phyloP scores from a whole-genome alignment of 2,888 invertebrate genomes.

The Drosophila kambysellisi region DNA sequence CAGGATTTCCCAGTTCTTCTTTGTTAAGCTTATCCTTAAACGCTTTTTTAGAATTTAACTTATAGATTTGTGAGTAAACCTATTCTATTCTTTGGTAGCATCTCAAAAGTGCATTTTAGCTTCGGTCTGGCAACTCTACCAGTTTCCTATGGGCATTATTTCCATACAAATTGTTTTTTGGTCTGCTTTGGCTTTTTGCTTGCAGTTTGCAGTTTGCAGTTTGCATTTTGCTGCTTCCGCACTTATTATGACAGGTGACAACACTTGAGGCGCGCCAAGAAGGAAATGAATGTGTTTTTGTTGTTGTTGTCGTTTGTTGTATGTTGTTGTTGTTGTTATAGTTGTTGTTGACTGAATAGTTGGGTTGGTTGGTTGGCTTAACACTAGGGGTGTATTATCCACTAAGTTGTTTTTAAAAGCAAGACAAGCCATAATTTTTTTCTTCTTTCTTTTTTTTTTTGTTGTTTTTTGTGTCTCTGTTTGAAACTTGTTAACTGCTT shows the following conservation, averaged over 20 bases:
- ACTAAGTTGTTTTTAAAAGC: slow-evolving; percentile 82
- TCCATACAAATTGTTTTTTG: slow-evolving; percentile 1
- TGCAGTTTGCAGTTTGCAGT: not conserved
- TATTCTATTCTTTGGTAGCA: not conserved
- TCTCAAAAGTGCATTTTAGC: slow-evolving; percentile 13
- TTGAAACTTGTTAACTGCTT: slow-evolving; percentile 79
- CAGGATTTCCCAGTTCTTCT: not conserved
- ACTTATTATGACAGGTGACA: slow-evolving; percentile 82
- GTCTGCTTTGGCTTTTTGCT: slow-evolving; percentile 2
- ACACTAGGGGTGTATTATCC: slow-evolving; percentile 80
- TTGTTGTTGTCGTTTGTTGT: slow-evolving; percentile 37
- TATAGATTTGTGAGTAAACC: rapidly evolving
- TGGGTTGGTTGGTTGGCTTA: slow-evolving; percentile 66
- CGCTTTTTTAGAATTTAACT: not conserved
- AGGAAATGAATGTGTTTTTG: slow-evolving; percentile 78
- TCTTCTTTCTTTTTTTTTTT: slow-evolving; percentile 11
- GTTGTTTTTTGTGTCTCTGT: not conserved
- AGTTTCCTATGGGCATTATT: slow-evolving; percentile 7
- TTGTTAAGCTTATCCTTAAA: not conserved
- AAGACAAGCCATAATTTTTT: slow-evolving; percentile 73
- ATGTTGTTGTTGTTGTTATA: slow-evolving; percentile 11
- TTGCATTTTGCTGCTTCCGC: slow-evolving; percentile 57
- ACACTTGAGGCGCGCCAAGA: slow-evolving; percentile 81
- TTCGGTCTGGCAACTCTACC: slow-evolving; percentile 21
- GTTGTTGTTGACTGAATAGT: slow-evolving; percentile 25